Base-by-base conservation (phyloP, 2,113 vertebrate species). In the Pluvialis apricaria region DNA sequence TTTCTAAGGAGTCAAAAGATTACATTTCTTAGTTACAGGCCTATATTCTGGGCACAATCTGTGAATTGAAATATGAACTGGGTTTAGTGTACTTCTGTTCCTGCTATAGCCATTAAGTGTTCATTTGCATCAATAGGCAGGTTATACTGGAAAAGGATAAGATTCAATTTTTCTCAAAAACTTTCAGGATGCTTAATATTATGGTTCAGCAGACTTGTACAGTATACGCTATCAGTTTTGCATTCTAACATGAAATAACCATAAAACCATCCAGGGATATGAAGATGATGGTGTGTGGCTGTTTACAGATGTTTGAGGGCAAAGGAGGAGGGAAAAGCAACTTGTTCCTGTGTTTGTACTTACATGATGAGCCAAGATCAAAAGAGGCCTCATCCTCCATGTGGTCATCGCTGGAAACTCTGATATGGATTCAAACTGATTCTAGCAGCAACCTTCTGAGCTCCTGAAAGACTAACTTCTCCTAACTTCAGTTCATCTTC, bases 101-200 rank as follows among this genome's bases (percentile, higher is more conserved):
- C 83, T 97, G 93, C 61, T 86, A 81, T 79, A 95, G 36, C 64
- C 55, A 79, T 96, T 95, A 91, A 88, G 61, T 28, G 51, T 83
- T 96, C 88, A 82, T 78, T 95, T 92, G 75, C 31, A 86, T 90
- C 83, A 88, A 77, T 84, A 91, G 18, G 31, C 58, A 58, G 65
- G n/a, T 86, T 79, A 69, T 29, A 62, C 31, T 72, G 57, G 38
- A 92, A 94, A 65, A 61, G 29, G 13, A 8, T 94, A 87, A 87
- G 71, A 89, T 71, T 60, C 7, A 25, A 1, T 62, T 89, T 79
- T 91, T 92, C 55, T 92, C 49, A 66, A 47, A 84, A 95, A 15
- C 28, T 81, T 86, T 32, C 55, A 90, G 49, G 77, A 78, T 64
- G 19, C 45, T 70, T 82, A 83, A 76, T 73, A 64, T 49, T 84